Evolutionary conservation across 1,140 invertebrate genomes (phyloP).

Genomic region (Dufourea novaeangliae): DNA sequence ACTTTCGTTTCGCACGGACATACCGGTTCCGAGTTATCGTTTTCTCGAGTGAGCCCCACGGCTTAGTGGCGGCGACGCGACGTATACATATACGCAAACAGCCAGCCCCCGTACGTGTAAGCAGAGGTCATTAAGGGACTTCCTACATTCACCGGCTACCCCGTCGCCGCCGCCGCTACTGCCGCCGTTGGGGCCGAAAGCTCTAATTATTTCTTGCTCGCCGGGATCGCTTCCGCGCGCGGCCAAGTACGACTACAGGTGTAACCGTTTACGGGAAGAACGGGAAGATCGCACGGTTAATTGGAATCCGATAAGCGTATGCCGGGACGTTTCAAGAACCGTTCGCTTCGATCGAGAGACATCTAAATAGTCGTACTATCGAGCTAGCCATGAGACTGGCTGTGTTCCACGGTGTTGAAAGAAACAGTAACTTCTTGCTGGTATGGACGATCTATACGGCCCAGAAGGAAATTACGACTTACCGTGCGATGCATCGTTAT

Average conservation of each 20-base stretch:
- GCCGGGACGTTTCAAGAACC: slow-evolving; percentile 35
- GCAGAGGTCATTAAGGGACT: slow-evolving; percentile 63
- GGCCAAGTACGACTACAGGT: slow-evolving; percentile 30
- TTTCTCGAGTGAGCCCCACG: not conserved
- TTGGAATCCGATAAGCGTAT: slow-evolving; percentile 46
- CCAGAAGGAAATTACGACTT: too few relatives aligned
- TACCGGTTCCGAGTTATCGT: slow-evolving; percentile 43
- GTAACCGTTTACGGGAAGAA: slow-evolving; percentile 46
- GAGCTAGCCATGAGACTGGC: not conserved
- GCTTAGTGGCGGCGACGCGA: not conserved
- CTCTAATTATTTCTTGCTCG: slow-evolving; percentile 67
- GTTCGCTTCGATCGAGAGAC: slow-evolving; percentile 9
- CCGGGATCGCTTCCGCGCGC: slow-evolving; percentile 49
- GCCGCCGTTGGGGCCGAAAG: slow-evolving; percentile 48
- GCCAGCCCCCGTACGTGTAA: slow-evolving; percentile 44
- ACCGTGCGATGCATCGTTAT: too few relatives aligned
- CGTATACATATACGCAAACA: slow-evolving; percentile 7
- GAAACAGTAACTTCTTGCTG: not conserved
- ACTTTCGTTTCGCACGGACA: slow-evolving; percentile 27
- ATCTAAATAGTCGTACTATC: slow-evolving; percentile 35
- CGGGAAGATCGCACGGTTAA: slow-evolving; percentile 37
- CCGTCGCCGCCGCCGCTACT: slow-evolving; percentile 33
- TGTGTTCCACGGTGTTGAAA: not conserved
- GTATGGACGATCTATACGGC: too few relatives aligned
- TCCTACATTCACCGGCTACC: slow-evolving; percentile 44